Conservation (phyloP, 2,797 vertebrate genomes). For the Microctenopoma steveboyesi region DNA sequence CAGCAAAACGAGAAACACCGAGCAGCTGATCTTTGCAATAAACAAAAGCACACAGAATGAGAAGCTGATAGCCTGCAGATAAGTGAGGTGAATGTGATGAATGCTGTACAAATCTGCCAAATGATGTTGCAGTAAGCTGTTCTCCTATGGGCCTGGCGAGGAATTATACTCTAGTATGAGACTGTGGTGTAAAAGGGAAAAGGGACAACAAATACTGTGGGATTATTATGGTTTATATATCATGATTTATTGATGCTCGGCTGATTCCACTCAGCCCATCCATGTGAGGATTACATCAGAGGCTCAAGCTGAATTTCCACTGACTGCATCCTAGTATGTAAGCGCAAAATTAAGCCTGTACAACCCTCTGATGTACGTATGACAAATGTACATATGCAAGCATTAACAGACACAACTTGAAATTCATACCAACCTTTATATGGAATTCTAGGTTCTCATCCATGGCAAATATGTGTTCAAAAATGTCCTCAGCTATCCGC, state of each 20-base stretch:
- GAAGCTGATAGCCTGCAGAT: constrained; percentile 8
- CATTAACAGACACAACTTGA: constrained; percentile 1
- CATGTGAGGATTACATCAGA: constrained; percentile 50
- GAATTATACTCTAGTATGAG: constrained; percentile 44
- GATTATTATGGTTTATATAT: constrained; percentile 54
- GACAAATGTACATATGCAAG: not conserved
- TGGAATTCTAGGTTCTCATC: constrained; percentile 97
- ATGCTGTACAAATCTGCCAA: constrained; percentile 41
- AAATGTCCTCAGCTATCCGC: constrained; percentile 93
- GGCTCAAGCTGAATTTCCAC: constrained; percentile 16
- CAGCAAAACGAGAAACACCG: constrained; percentile 30
- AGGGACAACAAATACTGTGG: constrained; percentile 31
- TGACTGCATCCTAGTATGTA: constrained; percentile 3
- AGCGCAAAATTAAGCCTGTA: not conserved
- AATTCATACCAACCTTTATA: constrained; percentile 87
- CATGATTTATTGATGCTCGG: constrained; percentile 56
- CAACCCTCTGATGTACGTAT: not conserved
- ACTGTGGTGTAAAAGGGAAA: constrained; percentile 26
- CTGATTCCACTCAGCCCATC: constrained; percentile 27
- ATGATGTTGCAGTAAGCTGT: constrained; percentile 38
- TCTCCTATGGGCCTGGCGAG: constrained; percentile 7
- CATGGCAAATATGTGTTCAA: constrained; percentile 96
- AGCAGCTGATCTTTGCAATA: not conserved
- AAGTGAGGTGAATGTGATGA: constrained; percentile 12
- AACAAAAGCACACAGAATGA: not conserved